Evolutionary conservation across 2,113 vertebrate genomes (phyloP).

Genomic region (Shinisaurus crocodilurus): DNA sequence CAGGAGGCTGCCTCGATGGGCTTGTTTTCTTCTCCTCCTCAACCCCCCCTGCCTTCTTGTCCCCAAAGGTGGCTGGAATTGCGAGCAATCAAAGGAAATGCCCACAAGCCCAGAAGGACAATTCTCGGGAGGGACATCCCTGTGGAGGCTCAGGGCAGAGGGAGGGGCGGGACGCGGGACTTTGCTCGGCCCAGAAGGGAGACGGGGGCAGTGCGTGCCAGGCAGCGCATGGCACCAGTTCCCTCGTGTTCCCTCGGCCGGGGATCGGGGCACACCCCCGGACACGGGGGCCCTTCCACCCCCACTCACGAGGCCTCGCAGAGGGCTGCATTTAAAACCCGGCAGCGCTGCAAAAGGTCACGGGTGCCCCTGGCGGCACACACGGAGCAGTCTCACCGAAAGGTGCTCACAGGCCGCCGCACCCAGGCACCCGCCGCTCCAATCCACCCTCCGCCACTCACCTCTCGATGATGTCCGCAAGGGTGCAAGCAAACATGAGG

Average conservation of each 20-base stretch:
- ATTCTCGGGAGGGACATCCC: not conserved
- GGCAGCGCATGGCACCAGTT: too few species aligned
- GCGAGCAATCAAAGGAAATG: too few species aligned
- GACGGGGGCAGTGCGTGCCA: too few species aligned
- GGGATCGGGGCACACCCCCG: not conserved
- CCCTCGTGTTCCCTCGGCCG: not conserved
- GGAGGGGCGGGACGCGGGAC: too few species aligned
- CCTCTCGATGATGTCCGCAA: conserved; percentile 95
- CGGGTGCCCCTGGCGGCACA: conserved; percentile 3
- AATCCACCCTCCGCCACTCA: conserved; percentile 59
- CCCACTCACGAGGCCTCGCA: not conserved
- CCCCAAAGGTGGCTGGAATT: too few species aligned
- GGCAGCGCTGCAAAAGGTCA: not conserved
- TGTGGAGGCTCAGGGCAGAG: not conserved
- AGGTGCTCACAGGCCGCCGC: not conserved
- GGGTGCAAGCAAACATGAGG: conserved; percentile 95
- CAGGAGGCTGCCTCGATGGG: too few species aligned
- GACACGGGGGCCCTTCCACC: too few species aligned
- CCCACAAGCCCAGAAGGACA: too few species aligned
- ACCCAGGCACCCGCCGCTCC: not conserved
- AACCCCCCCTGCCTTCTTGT: too few species aligned
- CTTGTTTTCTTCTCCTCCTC: too few species aligned
- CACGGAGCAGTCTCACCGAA: not conserved
- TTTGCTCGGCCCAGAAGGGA: too few species aligned
- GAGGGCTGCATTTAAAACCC: not conserved